These are phyloP conservation scores for Suricata suricatta DNA, from an alignment of 2,113 vertebrate genomes.

Conservation along the genomic window DNA sequence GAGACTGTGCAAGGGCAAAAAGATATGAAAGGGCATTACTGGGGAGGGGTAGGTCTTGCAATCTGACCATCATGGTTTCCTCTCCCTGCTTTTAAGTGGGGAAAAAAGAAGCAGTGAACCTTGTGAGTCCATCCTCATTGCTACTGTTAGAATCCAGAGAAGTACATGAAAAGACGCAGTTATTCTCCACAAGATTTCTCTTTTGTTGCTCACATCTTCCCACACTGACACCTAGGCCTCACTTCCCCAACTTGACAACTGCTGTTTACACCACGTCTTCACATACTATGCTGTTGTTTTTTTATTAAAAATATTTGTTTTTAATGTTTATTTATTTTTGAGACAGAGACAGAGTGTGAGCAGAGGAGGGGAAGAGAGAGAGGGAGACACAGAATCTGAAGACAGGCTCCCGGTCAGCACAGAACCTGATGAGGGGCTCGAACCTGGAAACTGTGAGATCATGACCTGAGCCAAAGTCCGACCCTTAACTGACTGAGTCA, in stretches of 20 bases:
- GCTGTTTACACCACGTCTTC: not conserved
- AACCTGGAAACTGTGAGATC: too few species aligned
- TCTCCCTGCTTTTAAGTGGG: not conserved
- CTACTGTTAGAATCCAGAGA: not conserved
- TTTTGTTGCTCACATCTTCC: not conserved
- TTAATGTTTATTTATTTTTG: too few species aligned
- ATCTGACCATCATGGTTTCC: not conserved
- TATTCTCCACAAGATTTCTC: not conserved
- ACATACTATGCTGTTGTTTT: not conserved
- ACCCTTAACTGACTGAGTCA: too few species aligned
- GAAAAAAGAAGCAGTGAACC: not conserved
- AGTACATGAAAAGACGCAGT: not conserved
- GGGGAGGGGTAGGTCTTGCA: too few species aligned
- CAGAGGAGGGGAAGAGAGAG: too few species aligned
- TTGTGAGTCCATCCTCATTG: not conserved
- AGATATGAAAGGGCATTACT: too few species aligned
- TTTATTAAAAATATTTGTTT: too few species aligned
- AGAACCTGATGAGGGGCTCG: too few species aligned
- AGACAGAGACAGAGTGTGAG: too few species aligned
- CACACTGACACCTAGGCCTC: not conserved
- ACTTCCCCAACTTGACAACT: not conserved
- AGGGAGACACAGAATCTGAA: too few species aligned
- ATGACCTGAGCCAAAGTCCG: too few species aligned
- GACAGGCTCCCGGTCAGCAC: too few species aligned
- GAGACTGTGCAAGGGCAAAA: not conserved